These are phyloP conservation scores for Papilio glaucus DNA, from an alignment of 1,140 invertebrate genomes.

Conservation along the genomic window DNA sequence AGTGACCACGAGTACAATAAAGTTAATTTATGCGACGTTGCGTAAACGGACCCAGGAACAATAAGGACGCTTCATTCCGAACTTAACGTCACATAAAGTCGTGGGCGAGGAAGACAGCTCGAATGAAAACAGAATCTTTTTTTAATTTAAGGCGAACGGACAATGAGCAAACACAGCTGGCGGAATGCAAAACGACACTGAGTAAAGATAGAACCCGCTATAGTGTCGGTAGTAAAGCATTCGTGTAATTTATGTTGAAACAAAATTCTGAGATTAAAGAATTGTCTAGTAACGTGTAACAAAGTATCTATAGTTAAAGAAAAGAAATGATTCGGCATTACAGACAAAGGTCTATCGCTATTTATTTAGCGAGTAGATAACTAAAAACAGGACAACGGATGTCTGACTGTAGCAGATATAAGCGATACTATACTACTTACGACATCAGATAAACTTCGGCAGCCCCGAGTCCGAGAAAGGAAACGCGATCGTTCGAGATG, in stretches of 20 bases:
- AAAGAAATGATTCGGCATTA: constrained; percentile 45
- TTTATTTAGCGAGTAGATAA: constrained; percentile 65
- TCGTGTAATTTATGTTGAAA: constrained; percentile 72
- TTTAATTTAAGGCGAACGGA: constrained; percentile 77
- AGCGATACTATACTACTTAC: constrained; percentile 61
- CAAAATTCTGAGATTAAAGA: constrained; percentile 68
- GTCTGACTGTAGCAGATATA: constrained; percentile 54
- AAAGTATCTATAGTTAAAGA: constrained; percentile 50
- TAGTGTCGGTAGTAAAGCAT: constrained; percentile 57
- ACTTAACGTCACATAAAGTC: constrained; percentile 80
- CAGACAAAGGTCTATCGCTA: constrained; percentile 45
- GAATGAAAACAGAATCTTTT: constrained; percentile 70
- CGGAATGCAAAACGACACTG: constrained; percentile 76
- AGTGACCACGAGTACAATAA: constrained; percentile 52
- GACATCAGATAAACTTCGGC: constrained; percentile 70
- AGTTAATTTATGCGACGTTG: constrained; percentile 74
- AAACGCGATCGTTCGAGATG: constrained; percentile 62
- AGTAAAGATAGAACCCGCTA: constrained; percentile 58
- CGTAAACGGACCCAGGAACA: constrained; percentile 68
- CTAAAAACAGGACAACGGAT: constrained; percentile 57
- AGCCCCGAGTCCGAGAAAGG: constrained; percentile 64
- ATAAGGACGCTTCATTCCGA: constrained; percentile 78
- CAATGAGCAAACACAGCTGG: constrained; percentile 81
- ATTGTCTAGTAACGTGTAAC: constrained; percentile 69
- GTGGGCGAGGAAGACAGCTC: constrained; percentile 68